These are phyloP conservation scores for Tyria jacobaeae DNA, from an alignment of 2,888 invertebrate genomes.

Conservation along the genomic window DNA sequence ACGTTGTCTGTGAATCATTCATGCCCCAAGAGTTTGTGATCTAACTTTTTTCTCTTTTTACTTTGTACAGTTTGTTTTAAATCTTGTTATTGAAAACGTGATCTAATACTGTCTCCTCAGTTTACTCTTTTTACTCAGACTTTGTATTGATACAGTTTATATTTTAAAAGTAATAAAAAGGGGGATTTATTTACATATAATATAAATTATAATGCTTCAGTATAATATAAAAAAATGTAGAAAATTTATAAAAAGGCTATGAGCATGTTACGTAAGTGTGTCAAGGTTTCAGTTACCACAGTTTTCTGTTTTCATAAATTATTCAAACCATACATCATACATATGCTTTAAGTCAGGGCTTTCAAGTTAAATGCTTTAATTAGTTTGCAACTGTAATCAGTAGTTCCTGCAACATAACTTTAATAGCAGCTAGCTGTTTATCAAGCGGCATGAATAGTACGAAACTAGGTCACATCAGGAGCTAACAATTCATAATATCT, in stretches of 20 bases:
- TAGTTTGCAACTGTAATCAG: conserved; percentile 6
- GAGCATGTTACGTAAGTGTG: neutral
- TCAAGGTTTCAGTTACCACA: neutral
- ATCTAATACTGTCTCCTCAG: too few species aligned
- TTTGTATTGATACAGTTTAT: too few species aligned
- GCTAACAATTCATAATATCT: conserved; percentile 33
- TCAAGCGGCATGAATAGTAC: conserved; percentile 33
- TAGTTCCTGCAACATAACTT: conserved; percentile 19
- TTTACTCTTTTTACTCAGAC: too few species aligned
- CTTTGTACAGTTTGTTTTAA: neutral
- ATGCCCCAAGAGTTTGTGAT: conserved; percentile 40
- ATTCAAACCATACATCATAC: conserved; percentile 32
- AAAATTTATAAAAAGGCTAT: too few species aligned
- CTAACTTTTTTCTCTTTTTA: conserved; percentile 28
- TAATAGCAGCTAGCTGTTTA: conserved; percentile 30
- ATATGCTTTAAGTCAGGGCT: conserved; percentile 12
- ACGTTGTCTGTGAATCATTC: conserved; percentile 51
- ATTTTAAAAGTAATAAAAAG: neutral
- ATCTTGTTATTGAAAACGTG: neutral
- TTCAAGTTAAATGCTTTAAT: conserved; percentile 1
- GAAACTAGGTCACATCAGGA: conserved; percentile 42
- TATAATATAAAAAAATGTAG: too few species aligned
- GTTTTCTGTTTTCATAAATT: conserved; percentile 30
- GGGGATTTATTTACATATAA: too few species aligned
- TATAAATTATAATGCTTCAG: too few species aligned